Conservation (phyloP, 2,797 vertebrate genomes). For the Gila robusta region DNA sequence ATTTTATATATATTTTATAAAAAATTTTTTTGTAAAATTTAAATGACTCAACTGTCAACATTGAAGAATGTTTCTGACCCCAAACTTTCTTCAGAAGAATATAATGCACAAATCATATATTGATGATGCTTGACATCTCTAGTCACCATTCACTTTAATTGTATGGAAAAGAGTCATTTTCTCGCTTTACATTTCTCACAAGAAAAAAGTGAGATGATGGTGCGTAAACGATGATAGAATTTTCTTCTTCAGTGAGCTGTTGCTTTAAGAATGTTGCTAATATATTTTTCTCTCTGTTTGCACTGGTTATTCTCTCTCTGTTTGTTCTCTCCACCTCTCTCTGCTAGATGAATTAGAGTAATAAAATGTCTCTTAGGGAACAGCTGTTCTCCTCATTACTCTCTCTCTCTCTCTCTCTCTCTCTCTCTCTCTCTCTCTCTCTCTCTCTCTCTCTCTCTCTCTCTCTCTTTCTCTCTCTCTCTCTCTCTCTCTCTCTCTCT, state of each 20-base stretch:
- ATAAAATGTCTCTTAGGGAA: constrained; percentile 67
- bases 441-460: neutral
- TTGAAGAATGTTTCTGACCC: neutral
- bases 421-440: neutral
- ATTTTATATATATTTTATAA: neutral
- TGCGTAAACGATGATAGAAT: neutral
- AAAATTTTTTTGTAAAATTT: neutral
- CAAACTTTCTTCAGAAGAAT: neutral
- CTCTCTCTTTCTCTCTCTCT: no score
- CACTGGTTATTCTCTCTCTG: constrained; percentile 30
- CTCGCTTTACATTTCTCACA: neutral
- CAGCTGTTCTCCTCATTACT: constrained; percentile 75
- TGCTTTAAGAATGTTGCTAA: constrained; percentile 41
- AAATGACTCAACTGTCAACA: no score
- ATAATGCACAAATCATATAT: neutral
- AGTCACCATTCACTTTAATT: neutral
- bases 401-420: neutral
- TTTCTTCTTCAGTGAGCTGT: neutral
- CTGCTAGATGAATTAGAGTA: constrained; percentile 70
- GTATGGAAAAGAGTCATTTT: neutral
- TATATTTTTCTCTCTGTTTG: constrained; percentile 47
- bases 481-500: no score
- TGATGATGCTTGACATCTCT: neutral
- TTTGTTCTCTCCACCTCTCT: constrained; percentile 41
- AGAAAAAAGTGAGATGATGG: neutral